Percentiles rank a stretch among this genome's conserved stretches.
Evolutionary conservation across 1,140 invertebrate genomes (phyloP).

Genomic region (Drosophila mojavensis): DNA sequence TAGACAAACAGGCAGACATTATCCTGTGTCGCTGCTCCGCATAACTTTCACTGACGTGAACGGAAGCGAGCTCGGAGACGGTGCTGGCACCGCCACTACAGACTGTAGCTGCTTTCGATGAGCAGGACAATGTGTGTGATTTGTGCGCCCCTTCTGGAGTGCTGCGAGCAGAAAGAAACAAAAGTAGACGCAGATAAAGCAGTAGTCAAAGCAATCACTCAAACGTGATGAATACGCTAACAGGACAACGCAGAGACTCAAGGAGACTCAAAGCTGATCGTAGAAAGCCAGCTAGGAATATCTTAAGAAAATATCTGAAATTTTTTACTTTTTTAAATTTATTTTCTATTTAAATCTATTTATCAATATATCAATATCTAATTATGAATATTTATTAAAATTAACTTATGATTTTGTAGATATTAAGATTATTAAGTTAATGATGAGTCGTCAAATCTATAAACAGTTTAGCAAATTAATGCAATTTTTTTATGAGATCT

Average conservation of each 20-base stretch:
- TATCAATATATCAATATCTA: too few relatives aligned
- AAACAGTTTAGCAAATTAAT: too few relatives aligned
- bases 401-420: too few relatives aligned
- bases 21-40: conserved; percentile 56
- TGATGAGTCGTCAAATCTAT: too few relatives aligned
- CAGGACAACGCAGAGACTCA: background rate
- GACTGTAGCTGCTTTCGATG: conserved; percentile 44
- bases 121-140: conserved; percentile 44
- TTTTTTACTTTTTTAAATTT: too few relatives aligned
- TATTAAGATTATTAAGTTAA: too few relatives aligned
- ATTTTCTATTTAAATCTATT: too few relatives aligned
- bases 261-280: background rate
- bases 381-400: too few relatives aligned
- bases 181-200: conserved; percentile 1
- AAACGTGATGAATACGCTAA: conserved; percentile 8
- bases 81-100: conserved; percentile 8
- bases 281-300: background rate
- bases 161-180: conserved; percentile 10
- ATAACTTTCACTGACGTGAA: conserved; percentile 71
- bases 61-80: conserved; percentile 1
- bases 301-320: too few relatives aligned
- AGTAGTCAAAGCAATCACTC: conserved; percentile 23
- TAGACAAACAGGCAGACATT: conserved; percentile 74
- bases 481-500: too few relatives aligned
- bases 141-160: conserved; percentile 52